phyloP scores from a whole-genome alignment of 2,797 vertebrate genomes.

The Fundulus diaphanus region DNA sequence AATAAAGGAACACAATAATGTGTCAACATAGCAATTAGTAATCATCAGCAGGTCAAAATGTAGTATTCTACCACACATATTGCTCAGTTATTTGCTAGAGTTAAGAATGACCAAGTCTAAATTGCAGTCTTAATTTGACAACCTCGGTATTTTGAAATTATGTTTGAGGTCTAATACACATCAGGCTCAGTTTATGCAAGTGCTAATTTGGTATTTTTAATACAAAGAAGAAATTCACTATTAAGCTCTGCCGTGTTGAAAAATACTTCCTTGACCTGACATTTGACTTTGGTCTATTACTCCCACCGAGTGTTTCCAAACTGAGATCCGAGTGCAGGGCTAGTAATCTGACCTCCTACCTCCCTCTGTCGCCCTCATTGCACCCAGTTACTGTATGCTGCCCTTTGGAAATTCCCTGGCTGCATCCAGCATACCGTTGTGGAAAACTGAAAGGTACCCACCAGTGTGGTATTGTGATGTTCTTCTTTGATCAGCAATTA shows the following conservation, averaged over 20 bases:
- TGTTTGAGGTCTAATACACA: not conserved
- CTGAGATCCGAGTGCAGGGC: slow-evolving; percentile 49
- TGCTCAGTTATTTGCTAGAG: too few relatives aligned
- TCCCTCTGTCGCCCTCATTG: slow-evolving; percentile 13
- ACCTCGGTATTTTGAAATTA: not conserved
- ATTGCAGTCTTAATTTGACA: not conserved
- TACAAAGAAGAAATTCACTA: slow-evolving; percentile 21
- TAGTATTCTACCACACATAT: too few relatives aligned
- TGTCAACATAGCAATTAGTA: too few relatives aligned
- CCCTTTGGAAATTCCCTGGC: slow-evolving; percentile 69
- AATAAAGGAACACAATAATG: too few relatives aligned
- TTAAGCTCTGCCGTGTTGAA: slow-evolving; percentile 10
- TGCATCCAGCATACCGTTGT: slow-evolving; percentile 19
- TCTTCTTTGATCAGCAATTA: not conserved
- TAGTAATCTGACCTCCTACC: slow-evolving; percentile 56
- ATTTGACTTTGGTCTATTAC: slow-evolving; percentile 30
- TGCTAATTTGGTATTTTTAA: slow-evolving; percentile 25
- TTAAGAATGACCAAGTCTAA: not conserved
- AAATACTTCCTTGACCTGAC: slow-evolving; percentile 29
- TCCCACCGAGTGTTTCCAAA: slow-evolving; percentile 47
- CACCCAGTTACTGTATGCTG: slow-evolving; percentile 38
- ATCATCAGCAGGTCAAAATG: too few relatives aligned
- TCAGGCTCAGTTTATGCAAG: slow-evolving; percentile 5
- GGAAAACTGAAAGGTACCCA: too few relatives aligned
- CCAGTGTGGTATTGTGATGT: not conserved